These are phyloP conservation scores for Perognathus longimembris DNA, from an alignment of 2,113 vertebrate species.

Conservation along the genomic window DNA sequence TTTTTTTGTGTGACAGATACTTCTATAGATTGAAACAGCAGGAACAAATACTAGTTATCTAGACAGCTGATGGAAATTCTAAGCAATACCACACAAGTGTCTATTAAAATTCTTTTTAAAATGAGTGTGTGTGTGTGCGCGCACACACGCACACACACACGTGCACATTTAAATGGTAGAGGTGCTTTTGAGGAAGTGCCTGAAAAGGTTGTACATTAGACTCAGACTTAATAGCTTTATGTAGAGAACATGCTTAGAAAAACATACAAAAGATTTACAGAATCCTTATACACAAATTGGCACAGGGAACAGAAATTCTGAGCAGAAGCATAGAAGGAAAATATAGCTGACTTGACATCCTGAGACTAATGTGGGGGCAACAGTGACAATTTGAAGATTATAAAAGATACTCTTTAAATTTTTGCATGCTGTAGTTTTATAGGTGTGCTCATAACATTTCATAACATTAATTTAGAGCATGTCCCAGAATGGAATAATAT, in stretches of 20 bases:
- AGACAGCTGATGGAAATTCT: conserved; percentile 56
- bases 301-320: conserved; percentile 73
- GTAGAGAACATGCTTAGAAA: conserved; percentile 77
- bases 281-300: conserved; percentile 77
- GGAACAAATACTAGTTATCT: conserved; percentile 51
- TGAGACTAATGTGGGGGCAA: conserved; percentile 82
- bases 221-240: conserved; percentile 73
- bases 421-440: conserved; percentile 82
- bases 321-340: conserved; percentile 70
- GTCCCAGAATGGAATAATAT: conserved; percentile 76
- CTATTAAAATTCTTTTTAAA: conserved; percentile 65
- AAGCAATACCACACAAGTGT: conserved; percentile 44
- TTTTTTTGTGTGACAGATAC: conserved; percentile 52
- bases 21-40: conserved; percentile 54
- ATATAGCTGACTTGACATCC: conserved; percentile 41
- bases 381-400: conserved; percentile 83
- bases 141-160: too few relatives aligned
- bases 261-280: conserved; percentile 83
- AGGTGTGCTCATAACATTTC: conserved; percentile 83
- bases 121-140: not conserved
- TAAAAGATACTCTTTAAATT: conserved; percentile 82
- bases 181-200: conserved; percentile 70
- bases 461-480: conserved; percentile 84
- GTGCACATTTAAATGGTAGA: conserved; percentile 1
- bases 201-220: conserved; percentile 70